phyloP scores from a whole-genome alignment of 1,140 invertebrate species.

The Ruditapes philippinarum region DNA sequence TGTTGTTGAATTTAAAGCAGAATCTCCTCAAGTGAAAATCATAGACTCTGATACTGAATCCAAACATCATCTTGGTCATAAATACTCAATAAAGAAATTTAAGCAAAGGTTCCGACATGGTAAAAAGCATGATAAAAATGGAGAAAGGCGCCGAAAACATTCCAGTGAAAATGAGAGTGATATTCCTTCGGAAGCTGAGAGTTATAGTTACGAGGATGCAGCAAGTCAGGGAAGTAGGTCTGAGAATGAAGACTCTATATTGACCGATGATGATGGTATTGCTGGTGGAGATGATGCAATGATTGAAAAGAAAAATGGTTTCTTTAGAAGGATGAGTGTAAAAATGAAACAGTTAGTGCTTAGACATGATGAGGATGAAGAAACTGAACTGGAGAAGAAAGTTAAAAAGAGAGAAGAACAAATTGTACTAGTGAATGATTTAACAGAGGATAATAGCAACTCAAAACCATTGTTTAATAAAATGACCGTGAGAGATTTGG shows the following conservation, averaged over 20 bases:
- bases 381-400: conserved; percentile 25
- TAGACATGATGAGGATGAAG: conserved; percentile 70
- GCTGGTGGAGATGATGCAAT: conserved; percentile 10
- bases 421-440: conserved; percentile 60
- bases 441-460: conserved; percentile 71
- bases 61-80: conserved; percentile 18
- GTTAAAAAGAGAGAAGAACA: conserved; percentile 46
- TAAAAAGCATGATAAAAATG: conserved; percentile 38
- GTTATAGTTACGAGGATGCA: conserved; percentile 14
- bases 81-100: conserved; percentile 59
- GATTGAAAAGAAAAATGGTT: conserved; percentile 43
- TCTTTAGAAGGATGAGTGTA: conserved; percentile 79
- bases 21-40: neutral
- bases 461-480: conserved; percentile 68
- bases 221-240: conserved; percentile 7
- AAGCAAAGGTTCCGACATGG: conserved; percentile 48
- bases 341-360: conserved; percentile 74
- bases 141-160: conserved; percentile 2
- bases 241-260: conserved; percentile 13
- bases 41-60: neutral
- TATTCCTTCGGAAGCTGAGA: neutral
- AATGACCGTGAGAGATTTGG: conserved; percentile 74
- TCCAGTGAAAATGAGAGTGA: conserved; percentile 14
- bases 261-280: conserved; percentile 20
- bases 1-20: neutral